Base-by-base conservation (phyloP, 1,140 invertebrate genomes). In the Drosophila lini region DNA sequence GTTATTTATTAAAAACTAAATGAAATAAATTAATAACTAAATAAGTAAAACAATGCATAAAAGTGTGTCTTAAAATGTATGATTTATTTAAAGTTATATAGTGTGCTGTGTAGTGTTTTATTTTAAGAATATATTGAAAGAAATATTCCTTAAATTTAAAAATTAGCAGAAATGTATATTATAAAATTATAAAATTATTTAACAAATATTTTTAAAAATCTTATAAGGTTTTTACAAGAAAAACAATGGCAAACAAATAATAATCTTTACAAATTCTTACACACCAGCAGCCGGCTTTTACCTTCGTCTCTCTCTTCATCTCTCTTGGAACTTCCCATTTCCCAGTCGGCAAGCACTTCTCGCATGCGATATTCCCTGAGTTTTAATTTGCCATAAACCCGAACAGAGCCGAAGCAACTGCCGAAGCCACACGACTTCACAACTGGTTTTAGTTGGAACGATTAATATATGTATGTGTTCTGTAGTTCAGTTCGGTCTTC, bases 321-420 rank as follows among this genome's bases (percentile, higher is more conserved):
- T 40, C 31, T 15, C 10, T 44, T 15, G 19, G 22, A 62, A 68
- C 25, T 32, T 38, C 10, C 32, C 9, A 10, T 28, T 5, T n/a
- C n/a, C n/a, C n/a, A n/a, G n/a, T n/a, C n/a, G n/a, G n/a, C n/a
- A n/a, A n/a, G n/a, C n/a, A n/a, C n/a, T n/a, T 86, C 36, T 85
- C 81, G 78, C 81, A 85, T 86, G 81, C 78, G 78, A 85, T 70
- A 53, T 74, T 11, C 8, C 8, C 1, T 1, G 3, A 16, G 22
- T 38, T 36, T 11, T 25, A 25, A 25, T 45, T 28, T 38, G 47
- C 59, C 1, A 65, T 52, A 65, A 44, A 61, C 28, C 31, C 67
- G 67, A 70, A 13, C 6, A 13, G 34, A 44, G 8, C 11, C 57
- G 56, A 61, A 36, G 13, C 13, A 0, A 22, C 3, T 7, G n/a